Evolutionary conservation across 2,888 invertebrate genomes (phyloP), one percentile per base, ranked within the genome.

Genomic region (Lamellibrachia satsuma): DNA sequence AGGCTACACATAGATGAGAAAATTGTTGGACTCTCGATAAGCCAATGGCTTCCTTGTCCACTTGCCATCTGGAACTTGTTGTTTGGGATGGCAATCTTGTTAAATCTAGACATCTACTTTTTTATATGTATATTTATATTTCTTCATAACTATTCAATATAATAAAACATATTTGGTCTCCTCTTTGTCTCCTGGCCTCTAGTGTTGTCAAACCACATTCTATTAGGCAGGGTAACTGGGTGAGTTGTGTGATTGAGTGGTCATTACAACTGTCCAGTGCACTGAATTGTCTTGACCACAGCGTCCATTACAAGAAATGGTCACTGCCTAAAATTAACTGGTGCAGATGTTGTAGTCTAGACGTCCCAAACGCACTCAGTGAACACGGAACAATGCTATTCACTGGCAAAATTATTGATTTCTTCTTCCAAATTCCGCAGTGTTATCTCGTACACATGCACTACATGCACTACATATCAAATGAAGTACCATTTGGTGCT

Each of bases 351-450:
- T 39, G 39, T 39, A 39, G 39, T 22, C 75, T 15, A 75, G 75
- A 75, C 22, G 15, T 11, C 75, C 22, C 22, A 15, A 75, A 75
- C 6, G 75, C 15, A n/a, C 15, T 11, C 75, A 75, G 22, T 75
- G n/a, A 75, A 75, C 75, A 75, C 15, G 4, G 75, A 75, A 75
- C 75, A 75, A 75, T 75, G 75, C 75, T 75, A 15, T 60, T 22
- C 60, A 75, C 22, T 22, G 75, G 22, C 6, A n/a, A 6, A 75
- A n/a, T 75, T 75, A 75, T 75, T 75, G 75, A 75, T 75, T 75
- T 75, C 75, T 75, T 75, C 75, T 75, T 75, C 75, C 22, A 75
- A 75, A 75, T 75, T 75, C 75, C 75, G 75, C 75, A 15, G 75
- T 75, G 15, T 75, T 75, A 75, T 75, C 15, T 75, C n/a, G 75